Evolutionary conservation across 1,140 invertebrate genomes (phyloP).

Genomic region (Cherax destructor): DNA sequence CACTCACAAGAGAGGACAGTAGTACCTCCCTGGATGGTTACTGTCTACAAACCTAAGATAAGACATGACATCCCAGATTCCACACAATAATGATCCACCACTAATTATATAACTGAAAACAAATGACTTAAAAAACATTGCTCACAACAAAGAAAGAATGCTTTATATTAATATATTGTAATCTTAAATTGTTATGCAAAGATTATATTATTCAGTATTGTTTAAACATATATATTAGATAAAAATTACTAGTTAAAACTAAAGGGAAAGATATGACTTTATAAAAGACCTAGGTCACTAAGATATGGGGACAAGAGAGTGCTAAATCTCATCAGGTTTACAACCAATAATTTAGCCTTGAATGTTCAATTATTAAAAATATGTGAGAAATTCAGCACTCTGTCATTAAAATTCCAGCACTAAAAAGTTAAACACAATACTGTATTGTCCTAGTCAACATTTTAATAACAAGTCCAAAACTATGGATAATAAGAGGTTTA

Average conservation of each 20-base stretch:
- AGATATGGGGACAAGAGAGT: not conserved
- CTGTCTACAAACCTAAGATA: no score
- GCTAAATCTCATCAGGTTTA: not conserved
- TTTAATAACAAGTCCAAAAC: not conserved
- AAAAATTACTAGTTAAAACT: not conserved
- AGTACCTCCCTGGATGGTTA: no score
- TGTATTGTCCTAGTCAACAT: not conserved
- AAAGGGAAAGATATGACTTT: not conserved
- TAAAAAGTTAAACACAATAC: not conserved
- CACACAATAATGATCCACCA: no score
- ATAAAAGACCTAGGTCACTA: not conserved
- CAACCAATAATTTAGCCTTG: not conserved
- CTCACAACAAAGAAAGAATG: not conserved
- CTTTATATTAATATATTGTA: not conserved
- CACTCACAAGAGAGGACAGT: no score
- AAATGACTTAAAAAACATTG: not conserved
- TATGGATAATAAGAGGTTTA: not conserved
- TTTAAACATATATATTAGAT: not conserved
- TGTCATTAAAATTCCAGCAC: not conserved
- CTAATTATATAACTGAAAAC: no score
- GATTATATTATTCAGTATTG: not conserved
- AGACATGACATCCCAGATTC: no score
- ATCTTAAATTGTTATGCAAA: not conserved
- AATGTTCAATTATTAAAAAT: not conserved
- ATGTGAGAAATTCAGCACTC: not conserved